Conservation (phyloP, 2,888 invertebrate genomes). For the Nebria salina region DNA sequence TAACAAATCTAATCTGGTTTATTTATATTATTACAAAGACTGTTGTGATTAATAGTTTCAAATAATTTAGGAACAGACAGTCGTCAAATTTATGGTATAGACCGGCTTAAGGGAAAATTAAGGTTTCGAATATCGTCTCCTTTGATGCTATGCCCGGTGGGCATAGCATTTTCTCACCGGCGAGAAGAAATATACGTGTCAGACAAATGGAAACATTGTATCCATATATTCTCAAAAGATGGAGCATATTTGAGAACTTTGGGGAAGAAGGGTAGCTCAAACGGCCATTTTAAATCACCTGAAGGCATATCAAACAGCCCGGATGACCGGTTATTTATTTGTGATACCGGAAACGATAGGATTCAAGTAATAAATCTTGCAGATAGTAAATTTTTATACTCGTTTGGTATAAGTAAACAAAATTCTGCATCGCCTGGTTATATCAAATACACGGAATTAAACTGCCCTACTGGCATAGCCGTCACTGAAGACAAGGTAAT, state of each 20-base stretch:
- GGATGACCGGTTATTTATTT: slow-evolving; percentile 72
- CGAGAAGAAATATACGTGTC: slow-evolving; percentile 69
- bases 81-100: slow-evolving; percentile 55
- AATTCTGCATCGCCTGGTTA: slow-evolving; percentile 56
- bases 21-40: no score
- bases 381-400: slow-evolving; percentile 69
- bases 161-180: slow-evolving; percentile 68
- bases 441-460: slow-evolving; percentile 67
- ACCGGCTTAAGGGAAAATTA: slow-evolving; percentile 58
- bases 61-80: slow-evolving; percentile 30
- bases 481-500: slow-evolving; percentile 65
- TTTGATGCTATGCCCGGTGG: slow-evolving; percentile 71
- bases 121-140: slow-evolving; percentile 65
- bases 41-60: no score
- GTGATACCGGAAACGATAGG: slow-evolving; percentile 82
- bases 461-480: slow-evolving; percentile 77
- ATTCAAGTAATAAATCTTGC: slow-evolving; percentile 68
- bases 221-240: slow-evolving; percentile 74
- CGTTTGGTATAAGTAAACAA: slow-evolving; percentile 66
- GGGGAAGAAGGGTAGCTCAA: slow-evolving; percentile 72
- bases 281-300: slow-evolving; percentile 74
- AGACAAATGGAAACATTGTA: slow-evolving; percentile 77
- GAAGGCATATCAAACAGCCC: slow-evolving; percentile 75
- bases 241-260: slow-evolving; percentile 70
- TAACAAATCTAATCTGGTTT: slow-evolving; percentile 55